Evolutionary conservation across 23 tunicate species (phyloP), one percentile per base, ranked within the genome.

Genomic region (Clavelina lepadiformis): DNA sequence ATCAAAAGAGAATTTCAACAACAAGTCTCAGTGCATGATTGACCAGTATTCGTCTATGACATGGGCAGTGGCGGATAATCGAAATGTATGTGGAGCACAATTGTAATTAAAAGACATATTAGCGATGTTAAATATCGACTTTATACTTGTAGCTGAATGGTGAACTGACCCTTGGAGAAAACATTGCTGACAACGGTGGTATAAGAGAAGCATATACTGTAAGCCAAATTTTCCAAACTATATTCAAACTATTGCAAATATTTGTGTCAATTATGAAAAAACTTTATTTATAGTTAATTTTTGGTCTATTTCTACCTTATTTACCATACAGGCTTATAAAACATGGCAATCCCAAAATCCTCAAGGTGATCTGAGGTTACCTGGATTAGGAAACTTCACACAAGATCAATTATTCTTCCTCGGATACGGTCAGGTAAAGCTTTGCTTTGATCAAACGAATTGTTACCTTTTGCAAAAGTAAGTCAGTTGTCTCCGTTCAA

Each of bases 111-210:
- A n/a, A n/a, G n/a, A n/a, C n/a, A n/a, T n/a, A n/a, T n/a, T n/a
- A n/a, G n/a, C 13, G 18, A 11, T 11, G 18, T 44, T 11, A 15
- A n/a, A 56, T 56, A 23, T 56, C 62, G n/a, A 24, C 0, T 28
- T 66, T 60, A 30, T 27, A 6, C 26, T 53, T 66, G 34, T 33
- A 88, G 86, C 38, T 91, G 22, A 67, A 91, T 51, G 98, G 98
- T 3, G 55, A 77, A n/a, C 67, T 82, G 19, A 91, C 98, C 37
- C 61, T 83, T 2, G 93, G 98, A 6, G 98, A 91, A 72, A 91
- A 91, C 77, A 91, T 83, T 22, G 98, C 98, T 0, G 98, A 91
- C 61, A 91, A 91, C 53, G 98, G 98, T 1, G 98, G 98, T 19
- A 37, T 91, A 0, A 46, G 98, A 59, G 77, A 83, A 76, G 80